Conservation (phyloP, 2,888 invertebrate species). For the Drosophila lacicola region DNA sequence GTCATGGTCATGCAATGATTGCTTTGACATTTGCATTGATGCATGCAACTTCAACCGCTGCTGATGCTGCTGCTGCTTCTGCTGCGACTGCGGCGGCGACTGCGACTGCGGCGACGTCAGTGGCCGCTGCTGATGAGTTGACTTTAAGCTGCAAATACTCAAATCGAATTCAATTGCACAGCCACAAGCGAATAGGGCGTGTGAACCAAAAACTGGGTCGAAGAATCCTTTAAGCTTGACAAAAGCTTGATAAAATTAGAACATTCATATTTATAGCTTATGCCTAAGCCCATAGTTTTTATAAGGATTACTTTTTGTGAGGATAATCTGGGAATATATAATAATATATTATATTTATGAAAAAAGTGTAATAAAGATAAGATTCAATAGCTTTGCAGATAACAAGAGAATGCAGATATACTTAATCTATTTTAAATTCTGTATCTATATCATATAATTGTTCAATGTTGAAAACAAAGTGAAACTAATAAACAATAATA, state of each 20-base stretch:
- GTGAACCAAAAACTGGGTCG: neutral
- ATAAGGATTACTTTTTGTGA: too few species aligned
- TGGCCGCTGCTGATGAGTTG: constrained; percentile 31
- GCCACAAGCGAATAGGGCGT: neutral
- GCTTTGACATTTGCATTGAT: constrained; percentile 70
- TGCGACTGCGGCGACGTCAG: constrained; percentile 3
- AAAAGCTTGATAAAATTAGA: neutral
- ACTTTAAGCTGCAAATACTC: constrained; percentile 18
- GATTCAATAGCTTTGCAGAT: too few species aligned
- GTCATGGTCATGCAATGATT: constrained; percentile 52
- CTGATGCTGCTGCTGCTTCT: neutral
- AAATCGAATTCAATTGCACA: constrained; percentile 32
- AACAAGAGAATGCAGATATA: neutral
- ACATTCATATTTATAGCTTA: too few species aligned
- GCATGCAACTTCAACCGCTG: constrained; percentile 31
- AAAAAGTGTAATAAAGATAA: too few species aligned
- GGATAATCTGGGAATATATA: too few species aligned
- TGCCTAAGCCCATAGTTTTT: too few species aligned
- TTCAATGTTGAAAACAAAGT: too few species aligned
- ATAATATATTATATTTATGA: too few species aligned
- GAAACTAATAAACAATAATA: too few species aligned
- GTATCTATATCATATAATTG: neutral
- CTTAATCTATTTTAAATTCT: neutral
- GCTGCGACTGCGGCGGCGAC: neutral
- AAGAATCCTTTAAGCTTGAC: neutral